phyloP scores from a whole-genome alignment of 2,888 invertebrate genomes.

The Drosophila ochracea region DNA sequence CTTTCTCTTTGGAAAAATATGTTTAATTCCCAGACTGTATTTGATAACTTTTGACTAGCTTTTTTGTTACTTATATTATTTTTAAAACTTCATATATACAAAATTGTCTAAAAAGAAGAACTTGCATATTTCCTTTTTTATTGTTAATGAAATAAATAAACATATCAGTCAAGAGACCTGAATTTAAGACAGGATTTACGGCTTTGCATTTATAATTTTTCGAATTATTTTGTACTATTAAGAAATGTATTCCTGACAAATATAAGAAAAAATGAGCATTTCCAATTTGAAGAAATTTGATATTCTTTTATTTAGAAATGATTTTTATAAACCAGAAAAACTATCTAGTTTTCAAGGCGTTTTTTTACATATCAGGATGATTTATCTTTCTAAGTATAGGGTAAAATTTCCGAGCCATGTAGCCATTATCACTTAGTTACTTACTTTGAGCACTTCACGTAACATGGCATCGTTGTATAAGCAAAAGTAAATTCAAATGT shows the following conservation, averaged over 20 bases:
- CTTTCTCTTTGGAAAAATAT: neutral
- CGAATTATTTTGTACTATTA: neutral
- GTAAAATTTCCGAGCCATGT: neutral
- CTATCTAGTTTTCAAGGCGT: neutral
- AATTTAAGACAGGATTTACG: too few relatives aligned
- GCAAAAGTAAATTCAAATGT: conserved; percentile 76
- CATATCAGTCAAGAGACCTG: too few relatives aligned
- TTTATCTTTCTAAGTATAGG: neutral
- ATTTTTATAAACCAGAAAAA: neutral
- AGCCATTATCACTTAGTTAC: conserved; percentile 35
- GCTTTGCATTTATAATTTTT: neutral
- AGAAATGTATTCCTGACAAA: neutral
- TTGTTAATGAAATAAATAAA: neutral
- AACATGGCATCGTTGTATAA: conserved; percentile 47
- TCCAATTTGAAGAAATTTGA: neutral
- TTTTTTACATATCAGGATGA: neutral
- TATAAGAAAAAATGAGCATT: neutral
- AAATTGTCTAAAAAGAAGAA: neutral
- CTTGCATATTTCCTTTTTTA: neutral
- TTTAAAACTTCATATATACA: neutral
- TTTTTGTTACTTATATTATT: neutral
- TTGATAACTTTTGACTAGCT: too few relatives aligned
- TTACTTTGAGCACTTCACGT: conserved; percentile 14
- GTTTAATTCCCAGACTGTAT: neutral
- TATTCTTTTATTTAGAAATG: neutral